Base-by-base conservation (phyloP, 2,797 vertebrate species). In the Gadopsis marmoratus region DNA sequence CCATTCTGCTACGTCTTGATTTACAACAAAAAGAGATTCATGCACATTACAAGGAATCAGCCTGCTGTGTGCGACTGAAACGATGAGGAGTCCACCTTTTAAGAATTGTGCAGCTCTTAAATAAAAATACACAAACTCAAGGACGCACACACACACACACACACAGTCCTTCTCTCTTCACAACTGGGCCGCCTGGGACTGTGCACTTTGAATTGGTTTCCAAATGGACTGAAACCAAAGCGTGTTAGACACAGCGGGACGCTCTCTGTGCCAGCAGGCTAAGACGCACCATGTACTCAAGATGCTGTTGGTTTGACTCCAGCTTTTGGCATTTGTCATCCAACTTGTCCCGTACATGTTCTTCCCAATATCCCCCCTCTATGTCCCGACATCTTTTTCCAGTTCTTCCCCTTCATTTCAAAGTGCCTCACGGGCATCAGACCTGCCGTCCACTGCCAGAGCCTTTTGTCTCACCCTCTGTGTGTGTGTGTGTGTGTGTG, bases 211-310 rank as follows among this genome's bases (percentile, higher is more conserved):
- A 87, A 86, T 89, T 61, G 4, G 48, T 70, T 33, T 91, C 82
- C 84, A 88, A 56, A 76, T 90, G 91, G 86, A 89, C 76, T 43
- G 65, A 83, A 81, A 88, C 89, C 91, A 92, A 91, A 89, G 74
- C 85, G 0, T 3, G 64, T 91, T 95, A 93, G 95, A 90, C 88
- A 93, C 86, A 78, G 71, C 71, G 53, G 50, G 78, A 69, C 45
- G 67, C 74, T 83, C 84, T 59, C 73, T 48, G 77, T 79, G 86
- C 78, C 81, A 82, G 79, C 45, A 14, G 70, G 71, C 72, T 33
- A 9, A 83, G 78, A 50, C 48, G 45, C 45, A 51, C 54, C 85
- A 48, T 78, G 72, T 58, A 43, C 76, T 90, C 66, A 62, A 87
- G 86, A 85, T 82, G 81, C 35, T 59, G 69, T 48, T 71, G 69